These are phyloP conservation scores for Catonia carolina DNA, from an alignment of 2,888 invertebrate genomes.

Conservation along the genomic window DNA sequence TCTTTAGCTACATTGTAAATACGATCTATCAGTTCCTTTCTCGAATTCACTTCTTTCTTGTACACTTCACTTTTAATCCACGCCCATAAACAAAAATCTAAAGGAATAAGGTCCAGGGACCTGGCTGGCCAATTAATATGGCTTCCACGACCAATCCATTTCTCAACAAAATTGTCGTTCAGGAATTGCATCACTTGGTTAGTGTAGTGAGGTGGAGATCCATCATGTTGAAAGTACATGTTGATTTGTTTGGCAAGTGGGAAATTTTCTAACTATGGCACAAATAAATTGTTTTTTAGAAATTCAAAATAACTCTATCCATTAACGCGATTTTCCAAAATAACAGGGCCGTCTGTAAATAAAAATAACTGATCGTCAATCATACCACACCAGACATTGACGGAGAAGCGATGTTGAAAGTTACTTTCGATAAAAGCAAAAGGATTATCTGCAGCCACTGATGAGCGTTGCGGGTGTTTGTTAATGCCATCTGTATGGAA, in stretches of 20 bases:
- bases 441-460: neutral
- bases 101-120: neutral
- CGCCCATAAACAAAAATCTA: conserved; percentile 1
- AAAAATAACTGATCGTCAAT: neutral
- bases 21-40: neutral
- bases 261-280: neutral
- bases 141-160: neutral
- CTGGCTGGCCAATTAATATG: neutral
- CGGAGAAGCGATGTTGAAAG: neutral
- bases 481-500: neutral
- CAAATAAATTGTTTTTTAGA: neutral
- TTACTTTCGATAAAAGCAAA: neutral
- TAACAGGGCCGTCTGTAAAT: too few relatives aligned
- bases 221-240: too few relatives aligned
- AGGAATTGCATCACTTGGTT: neutral
- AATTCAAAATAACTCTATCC: neutral
- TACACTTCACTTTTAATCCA: neutral
- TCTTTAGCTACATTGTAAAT: neutral
- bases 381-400: neutral
- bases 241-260: neutral
- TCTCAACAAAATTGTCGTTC: neutral
- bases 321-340: neutral
- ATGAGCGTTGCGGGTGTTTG: neutral
- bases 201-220: too few relatives aligned
- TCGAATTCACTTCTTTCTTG: neutral